Evolutionary conservation across 2,888 invertebrate species (phyloP), one percentile per base, ranked within the genome.

Genomic region (Chrysolina americana): DNA sequence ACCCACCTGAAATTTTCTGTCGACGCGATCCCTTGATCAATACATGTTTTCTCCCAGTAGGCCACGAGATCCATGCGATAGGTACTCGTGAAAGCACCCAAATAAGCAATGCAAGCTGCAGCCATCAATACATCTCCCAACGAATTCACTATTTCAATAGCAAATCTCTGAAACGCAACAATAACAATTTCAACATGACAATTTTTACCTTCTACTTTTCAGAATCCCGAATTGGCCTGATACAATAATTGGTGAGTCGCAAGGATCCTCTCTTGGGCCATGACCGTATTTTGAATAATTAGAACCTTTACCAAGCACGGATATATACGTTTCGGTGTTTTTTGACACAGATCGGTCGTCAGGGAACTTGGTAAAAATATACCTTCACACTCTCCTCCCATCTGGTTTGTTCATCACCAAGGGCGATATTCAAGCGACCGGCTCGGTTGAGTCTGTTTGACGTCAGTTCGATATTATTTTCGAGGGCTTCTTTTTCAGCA

Each of bases 51-150:
- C 11, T 94, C 90, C 97, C 97, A 97, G 70, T 89, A 86, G 0
- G 85, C 74, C 13, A 94, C 90, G 41, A 97, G 89, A 75, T 93
- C 91, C 68, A 91, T 91, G 3, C 96, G 90, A 85, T 94, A 96
- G 70, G 87, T 89, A 63, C 92, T 90, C 0, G 97, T 96, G 85
- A 97, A 98, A 1, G 97, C 96, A 0, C 98, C 98, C 63, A 97
- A 90, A 88, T 98, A 98, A 0, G 97, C 96, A 53, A 98, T 94
- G 79, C 94, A 95, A 2, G 94, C 95, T 0, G 97, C 93, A 0
- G 96, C 95, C 19, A 98, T 91, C 47, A 98, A 89, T 8, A 96
- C 94, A 87, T 98, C 97, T 0, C 98, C 98, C 0, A 94, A 92
- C 4, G 96, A 90, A 86, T 95, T 94, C 78, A 90, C 88, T 65